Base-by-base conservation (phyloP, 1,140 invertebrate genomes). In the Sycophaga agraensis region DNA sequence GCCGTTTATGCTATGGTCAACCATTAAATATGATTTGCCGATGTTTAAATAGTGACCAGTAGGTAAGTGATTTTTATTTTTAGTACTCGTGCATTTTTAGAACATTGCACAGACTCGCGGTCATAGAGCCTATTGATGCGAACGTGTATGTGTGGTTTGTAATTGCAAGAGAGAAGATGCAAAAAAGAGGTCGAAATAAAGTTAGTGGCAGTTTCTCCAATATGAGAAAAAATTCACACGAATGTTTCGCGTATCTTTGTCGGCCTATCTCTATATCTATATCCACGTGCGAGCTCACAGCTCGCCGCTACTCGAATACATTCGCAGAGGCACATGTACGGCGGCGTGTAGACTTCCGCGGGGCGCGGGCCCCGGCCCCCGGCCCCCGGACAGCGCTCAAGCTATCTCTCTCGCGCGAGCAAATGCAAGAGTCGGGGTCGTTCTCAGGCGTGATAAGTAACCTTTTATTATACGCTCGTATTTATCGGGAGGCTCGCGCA, bases 151-250 rank as follows among this genome's bases (percentile, higher is more conserved):
- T 34, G 1, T 35, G 7, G 11, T 35, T 11, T n/a, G 46, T 34
- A 8, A 1, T 8, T 48, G 4, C 3, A 37, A 35, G 6, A 51
- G 6, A 9, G 16, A 51, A 14, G 19, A 9, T 9, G 14, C 9
- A 11, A 50, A 12, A 51, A 14, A 51, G 24, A 5, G 11, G 16
- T 14, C 16, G 22, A 48, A 31, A 34, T n/a, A 7, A 2, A 31
- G 14, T 17, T 17, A 22, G 12, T 26, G 24, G 14, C 26, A 31
- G 31, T n/a, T n/a, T n/a, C n/a, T n/a, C n/a, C n/a, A n/a, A n/a
- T n/a, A n/a, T n/a, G n/a, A n/a, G n/a, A n/a, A 58, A 62, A 62
- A 63, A 63, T 58, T 63, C 61, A 63, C 61, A 63, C 54, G 61
- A 48, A 34, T 21, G 21, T 22, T 28, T 26, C 17, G 39, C 59